These are phyloP conservation scores for Enteromius afrohamiltoni DNA, from an alignment of 2,797 vertebrate genomes.

Conservation along the genomic window DNA sequence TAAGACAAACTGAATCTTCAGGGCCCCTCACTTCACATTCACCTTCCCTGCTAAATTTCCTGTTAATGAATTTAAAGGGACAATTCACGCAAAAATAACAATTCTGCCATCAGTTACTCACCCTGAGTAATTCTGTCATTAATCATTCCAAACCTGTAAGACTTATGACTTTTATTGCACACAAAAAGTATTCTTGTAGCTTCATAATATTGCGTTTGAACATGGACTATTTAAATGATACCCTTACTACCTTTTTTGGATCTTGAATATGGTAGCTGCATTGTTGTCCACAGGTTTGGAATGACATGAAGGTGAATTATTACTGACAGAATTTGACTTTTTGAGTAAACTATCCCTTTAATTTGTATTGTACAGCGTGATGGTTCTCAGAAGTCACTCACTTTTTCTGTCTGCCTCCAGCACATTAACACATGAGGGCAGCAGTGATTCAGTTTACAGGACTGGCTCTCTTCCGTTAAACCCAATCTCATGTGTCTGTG, in stretches of 20 bases:
- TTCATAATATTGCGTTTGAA: neutral
- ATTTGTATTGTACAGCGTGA: too few relatives aligned
- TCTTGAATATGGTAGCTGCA: neutral
- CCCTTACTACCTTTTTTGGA: neutral
- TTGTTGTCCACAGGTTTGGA: neutral
- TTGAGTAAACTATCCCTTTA: neutral
- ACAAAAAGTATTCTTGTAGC: neutral
- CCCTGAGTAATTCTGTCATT: too few relatives aligned
- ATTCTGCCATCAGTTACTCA: too few relatives aligned
- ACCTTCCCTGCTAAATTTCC: too few relatives aligned
- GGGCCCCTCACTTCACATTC: neutral
- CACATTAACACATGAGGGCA: constrained; percentile 47
- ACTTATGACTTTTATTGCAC: neutral
- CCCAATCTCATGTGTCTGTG: neutral
- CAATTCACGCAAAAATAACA: neutral
- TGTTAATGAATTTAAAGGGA: neutral
- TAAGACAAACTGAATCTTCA: neutral
- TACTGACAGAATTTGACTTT: neutral
- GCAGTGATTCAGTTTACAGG: constrained; percentile 4
- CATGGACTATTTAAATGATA: neutral
- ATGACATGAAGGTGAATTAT: neutral
- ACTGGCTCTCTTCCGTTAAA: neutral
- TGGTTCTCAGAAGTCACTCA: neutral
- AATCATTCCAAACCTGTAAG: neutral
- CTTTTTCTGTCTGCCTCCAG: neutral